Base-by-base conservation (phyloP, 2,113 vertebrate genomes). In the Vombatus ursinus region DNA sequence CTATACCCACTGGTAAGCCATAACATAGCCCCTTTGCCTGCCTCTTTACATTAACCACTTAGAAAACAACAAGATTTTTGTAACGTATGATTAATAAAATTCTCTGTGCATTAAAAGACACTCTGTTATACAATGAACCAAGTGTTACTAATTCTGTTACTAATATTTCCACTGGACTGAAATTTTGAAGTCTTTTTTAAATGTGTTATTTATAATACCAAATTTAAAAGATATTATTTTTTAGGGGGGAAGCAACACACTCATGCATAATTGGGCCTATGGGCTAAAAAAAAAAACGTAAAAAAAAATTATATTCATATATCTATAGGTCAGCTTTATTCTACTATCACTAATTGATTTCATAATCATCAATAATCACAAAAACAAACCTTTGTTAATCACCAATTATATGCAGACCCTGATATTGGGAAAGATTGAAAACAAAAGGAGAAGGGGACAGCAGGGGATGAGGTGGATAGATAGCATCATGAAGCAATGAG, bases 111-210 rank as follows among this genome's bases (percentile, higher is more conserved):
- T 93, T 96, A 16, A 90, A 0, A 19, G 22, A 14, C 57, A 37
- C 90, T 25, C 54, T 92, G 25, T 23, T 93, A 2, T 14, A 57
- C 95, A 97, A 93, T 91, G 90, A 50, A 37, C 8, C 0, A 90
- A 51, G 52, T 97, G 97, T 96, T 95, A 95, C 94, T 96, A 25
- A 94, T 95, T 96, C 94, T 95, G 57, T 92, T 90, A 92, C 92
- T 97, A 92, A 92, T 89, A n/a, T 53, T 97, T 96, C 93, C 23
- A 4, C 6, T 94, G 96, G 50, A 50, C 61, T 52, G 92, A 91
- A 50, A 31, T 24, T 94, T 96, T 49, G 57, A 93, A 91, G 0
- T 95, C 95, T 44, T 84, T 84, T 44, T 44, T 2, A 22, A 97
- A 93, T 95, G 95, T 92, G 94, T 54, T 94, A 93, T 96, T 96